phyloP scores from a whole-genome alignment of 37 sponge, comb jelly and placozoan species.

The Halisarca cf. caerulea region DNA sequence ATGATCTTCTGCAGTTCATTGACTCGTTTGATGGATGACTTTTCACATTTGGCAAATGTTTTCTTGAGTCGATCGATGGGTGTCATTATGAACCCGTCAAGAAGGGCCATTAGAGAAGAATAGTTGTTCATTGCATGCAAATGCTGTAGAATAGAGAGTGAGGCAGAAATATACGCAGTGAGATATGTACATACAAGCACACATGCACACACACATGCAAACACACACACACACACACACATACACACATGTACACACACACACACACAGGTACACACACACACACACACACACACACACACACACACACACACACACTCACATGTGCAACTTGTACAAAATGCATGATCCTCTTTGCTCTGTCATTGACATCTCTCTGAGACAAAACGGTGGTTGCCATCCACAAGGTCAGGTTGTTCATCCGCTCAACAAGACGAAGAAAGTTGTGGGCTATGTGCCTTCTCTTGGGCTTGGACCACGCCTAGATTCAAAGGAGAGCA shows the following conservation, averaged over 20 bases:
- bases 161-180: neutral
- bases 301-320: slow-evolving; percentile 26
- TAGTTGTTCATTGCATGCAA: slow-evolving; percentile 86
- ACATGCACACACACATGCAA: slow-evolving; percentile 3
- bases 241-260: slow-evolving; percentile 49
- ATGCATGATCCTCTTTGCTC: slow-evolving; percentile 75
- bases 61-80: slow-evolving; percentile 82
- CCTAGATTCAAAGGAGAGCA: slow-evolving; percentile 53
- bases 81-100: slow-evolving; percentile 77
- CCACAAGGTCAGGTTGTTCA: slow-evolving; percentile 95
- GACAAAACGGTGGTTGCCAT: slow-evolving; percentile 89
- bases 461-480: slow-evolving; percentile 91
- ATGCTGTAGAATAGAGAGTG: slow-evolving; percentile 72
- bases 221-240: slow-evolving; percentile 18
- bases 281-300: slow-evolving; percentile 22
- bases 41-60: slow-evolving; percentile 83
- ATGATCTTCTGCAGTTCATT: slow-evolving; percentile 74
- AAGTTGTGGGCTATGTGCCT: slow-evolving; percentile 82
- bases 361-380: slow-evolving; percentile 60
- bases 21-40: slow-evolving; percentile 34
- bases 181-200: neutral
- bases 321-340: slow-evolving; percentile 82
- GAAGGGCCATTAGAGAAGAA: slow-evolving; percentile 83
- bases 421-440: slow-evolving; percentile 76
- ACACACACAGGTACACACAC: slow-evolving; percentile 14